Percentiles rank a stretch among this genome's conserved stretches.
These are phyloP conservation scores for Cyprinus carpio DNA, from an alignment of 2,113 vertebrate genomes.

Conservation along the genomic window DNA sequence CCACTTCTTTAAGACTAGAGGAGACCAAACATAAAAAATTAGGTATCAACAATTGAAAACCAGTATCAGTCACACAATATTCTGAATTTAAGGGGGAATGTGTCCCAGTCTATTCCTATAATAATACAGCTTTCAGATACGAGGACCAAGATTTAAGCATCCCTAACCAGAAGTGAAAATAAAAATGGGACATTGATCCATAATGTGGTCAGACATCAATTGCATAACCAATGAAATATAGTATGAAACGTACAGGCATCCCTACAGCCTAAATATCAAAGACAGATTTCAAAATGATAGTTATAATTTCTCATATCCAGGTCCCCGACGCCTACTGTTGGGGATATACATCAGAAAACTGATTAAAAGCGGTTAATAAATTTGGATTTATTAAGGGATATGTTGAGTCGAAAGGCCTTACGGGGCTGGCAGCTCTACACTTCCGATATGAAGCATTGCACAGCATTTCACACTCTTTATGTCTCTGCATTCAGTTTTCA, in stretches of 20 bases:
- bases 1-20: not conserved
- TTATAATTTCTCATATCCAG: not conserved
- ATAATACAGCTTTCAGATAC: not conserved
- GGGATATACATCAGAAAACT: not conserved
- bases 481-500: not conserved
- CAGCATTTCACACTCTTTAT: not conserved
- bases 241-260: not conserved
- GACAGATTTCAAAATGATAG: not conserved
- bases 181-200: not conserved
- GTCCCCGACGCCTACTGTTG: not conserved
- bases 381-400: not conserved
- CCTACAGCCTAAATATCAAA: not conserved
- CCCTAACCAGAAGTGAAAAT: not conserved
- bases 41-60: not conserved
- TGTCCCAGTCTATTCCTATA: not conserved
- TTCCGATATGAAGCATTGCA: slow-evolving; percentile 4
- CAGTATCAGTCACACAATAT: not conserved
- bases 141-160: not conserved
- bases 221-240: not conserved
- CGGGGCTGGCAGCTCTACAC: slow-evolving; percentile 8
- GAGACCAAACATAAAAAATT: not conserved
- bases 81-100: not conserved
- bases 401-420: slow-evolving; percentile 20
- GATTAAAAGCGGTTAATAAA: not conserved
- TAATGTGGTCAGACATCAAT: not conserved